Evolutionary conservation across 2,888 invertebrate species (phyloP).

Genomic region (Aphodius sticticus): DNA sequence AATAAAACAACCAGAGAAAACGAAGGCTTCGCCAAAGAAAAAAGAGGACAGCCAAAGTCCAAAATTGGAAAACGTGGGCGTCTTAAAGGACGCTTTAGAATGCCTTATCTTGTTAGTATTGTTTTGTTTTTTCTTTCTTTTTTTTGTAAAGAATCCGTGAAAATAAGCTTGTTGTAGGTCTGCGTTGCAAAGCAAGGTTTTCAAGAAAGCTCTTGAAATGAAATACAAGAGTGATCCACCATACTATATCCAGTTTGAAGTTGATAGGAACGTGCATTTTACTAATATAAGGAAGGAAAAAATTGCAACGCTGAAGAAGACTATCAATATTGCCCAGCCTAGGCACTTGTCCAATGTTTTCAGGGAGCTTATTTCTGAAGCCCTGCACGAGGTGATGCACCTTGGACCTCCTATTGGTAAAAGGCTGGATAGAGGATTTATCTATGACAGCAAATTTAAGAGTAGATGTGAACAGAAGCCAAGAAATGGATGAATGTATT

Average conservation of each 20-base stretch:
- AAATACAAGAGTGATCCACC: neutral
- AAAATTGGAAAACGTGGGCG: neutral
- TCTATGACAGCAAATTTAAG: neutral
- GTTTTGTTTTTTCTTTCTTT: too few species aligned
- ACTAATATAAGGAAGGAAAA: neutral
- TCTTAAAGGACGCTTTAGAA: neutral
- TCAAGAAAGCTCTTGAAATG: neutral
- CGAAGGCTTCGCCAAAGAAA: too few species aligned
- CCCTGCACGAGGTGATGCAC: neutral
- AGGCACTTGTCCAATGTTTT: neutral
- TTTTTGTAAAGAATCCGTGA: too few species aligned
- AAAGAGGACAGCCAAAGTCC: neutral
- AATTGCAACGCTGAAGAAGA: neutral
- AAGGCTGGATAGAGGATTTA: neutral
- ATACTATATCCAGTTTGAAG: neutral
- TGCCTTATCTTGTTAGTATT: neutral
- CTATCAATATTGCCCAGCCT: neutral
- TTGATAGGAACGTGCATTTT: neutral
- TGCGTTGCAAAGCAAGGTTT: neutral
- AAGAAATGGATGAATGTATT: neutral
- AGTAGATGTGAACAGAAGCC: neutral
- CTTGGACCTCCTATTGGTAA: neutral
- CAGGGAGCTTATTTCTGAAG: neutral
- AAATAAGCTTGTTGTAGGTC: neutral
- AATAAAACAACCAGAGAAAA: neutral